Percentiles rank a stretch among this genome's conserved stretches.
Conservation (phyloP, 2,888 invertebrate species). For the Mycalesis mineus region DNA sequence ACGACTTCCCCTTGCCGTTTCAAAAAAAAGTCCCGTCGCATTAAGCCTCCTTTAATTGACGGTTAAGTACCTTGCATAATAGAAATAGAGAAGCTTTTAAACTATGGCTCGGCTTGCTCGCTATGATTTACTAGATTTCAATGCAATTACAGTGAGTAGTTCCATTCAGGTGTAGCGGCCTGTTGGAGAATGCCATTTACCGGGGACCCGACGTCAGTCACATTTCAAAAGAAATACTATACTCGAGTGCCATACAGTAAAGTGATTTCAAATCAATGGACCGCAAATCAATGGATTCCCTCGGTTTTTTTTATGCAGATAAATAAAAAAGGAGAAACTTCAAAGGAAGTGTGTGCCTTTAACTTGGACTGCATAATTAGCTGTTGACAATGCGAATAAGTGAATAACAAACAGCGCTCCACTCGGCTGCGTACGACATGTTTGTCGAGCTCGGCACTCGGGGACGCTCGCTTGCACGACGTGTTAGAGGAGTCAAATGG, state of each 20-base stretch:
- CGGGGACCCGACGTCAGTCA: slow-evolving; percentile 22
- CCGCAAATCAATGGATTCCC: slow-evolving; percentile 27
- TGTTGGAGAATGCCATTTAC: slow-evolving; percentile 24
- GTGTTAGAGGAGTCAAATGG: neutral
- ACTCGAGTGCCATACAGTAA: slow-evolving; percentile 24
- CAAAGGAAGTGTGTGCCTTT: slow-evolving; percentile 33
- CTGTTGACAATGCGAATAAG: slow-evolving; percentile 35
- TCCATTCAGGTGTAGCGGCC: slow-evolving; percentile 29
- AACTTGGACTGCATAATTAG: slow-evolving; percentile 33
- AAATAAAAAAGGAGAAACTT: slow-evolving; percentile 22
- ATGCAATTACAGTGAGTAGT: slow-evolving; percentile 26
- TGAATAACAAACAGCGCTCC: slow-evolving; percentile 35
- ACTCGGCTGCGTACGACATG: slow-evolving; percentile 27
- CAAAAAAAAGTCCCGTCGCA: slow-evolving; percentile 9
- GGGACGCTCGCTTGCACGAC: neutral
- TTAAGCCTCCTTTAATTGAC: slow-evolving; percentile 13
- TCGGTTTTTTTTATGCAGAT: slow-evolving; percentile 26
- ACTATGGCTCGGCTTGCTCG: slow-evolving; percentile 14
- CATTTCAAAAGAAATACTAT: slow-evolving; percentile 27
- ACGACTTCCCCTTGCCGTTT: slow-evolving; percentile 8
- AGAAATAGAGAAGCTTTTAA: slow-evolving; percentile 17
- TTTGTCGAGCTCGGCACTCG: slow-evolving; percentile 15
- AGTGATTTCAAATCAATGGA: slow-evolving; percentile 30
- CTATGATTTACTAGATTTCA: slow-evolving; percentile 30
- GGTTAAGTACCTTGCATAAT: slow-evolving; percentile 22